Conservation (phyloP, 2,113 vertebrate species). For the Centropus unirufus region DNA sequence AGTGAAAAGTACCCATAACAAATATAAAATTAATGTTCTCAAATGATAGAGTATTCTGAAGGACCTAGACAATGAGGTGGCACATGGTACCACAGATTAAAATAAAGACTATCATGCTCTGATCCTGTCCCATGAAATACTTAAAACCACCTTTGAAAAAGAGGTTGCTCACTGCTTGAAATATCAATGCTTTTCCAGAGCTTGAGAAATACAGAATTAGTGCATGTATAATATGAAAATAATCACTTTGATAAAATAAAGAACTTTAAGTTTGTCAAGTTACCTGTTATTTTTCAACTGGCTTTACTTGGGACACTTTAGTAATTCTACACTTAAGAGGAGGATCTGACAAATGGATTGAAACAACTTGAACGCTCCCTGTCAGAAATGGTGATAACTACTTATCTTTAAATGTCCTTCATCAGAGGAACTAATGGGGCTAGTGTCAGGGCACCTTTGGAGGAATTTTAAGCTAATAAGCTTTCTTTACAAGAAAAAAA, state of each 20-base stretch:
- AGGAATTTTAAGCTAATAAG: not conserved
- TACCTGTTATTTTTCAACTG: not conserved
- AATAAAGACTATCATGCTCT: not conserved
- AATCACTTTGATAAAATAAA: not conserved
- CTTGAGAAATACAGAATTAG: not conserved
- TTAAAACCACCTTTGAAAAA: constrained; percentile 2
- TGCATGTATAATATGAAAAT: not conserved
- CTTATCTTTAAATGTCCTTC: not conserved
- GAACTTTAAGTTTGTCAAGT: not conserved
- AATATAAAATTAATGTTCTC: not conserved
- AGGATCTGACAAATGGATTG: not conserved
- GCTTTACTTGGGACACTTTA: not conserved
- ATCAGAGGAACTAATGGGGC: fast-evolving
- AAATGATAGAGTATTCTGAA: not conserved
- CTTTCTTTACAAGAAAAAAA: not conserved
- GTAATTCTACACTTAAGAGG: not conserved
- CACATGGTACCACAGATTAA: not conserved
- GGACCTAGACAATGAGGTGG: not conserved
- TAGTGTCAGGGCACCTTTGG: not conserved
- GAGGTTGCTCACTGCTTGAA: not conserved
- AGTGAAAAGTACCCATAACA: not conserved
- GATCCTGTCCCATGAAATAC: constrained; percentile 1
- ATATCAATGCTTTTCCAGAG: not conserved
- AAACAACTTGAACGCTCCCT: not conserved
- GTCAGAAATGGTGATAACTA: not conserved